Percentiles rank a stretch among this genome's conserved stretches.
Evolutionary conservation across 2,113 vertebrate genomes (phyloP).

Genomic region (Solea senegalensis): DNA sequence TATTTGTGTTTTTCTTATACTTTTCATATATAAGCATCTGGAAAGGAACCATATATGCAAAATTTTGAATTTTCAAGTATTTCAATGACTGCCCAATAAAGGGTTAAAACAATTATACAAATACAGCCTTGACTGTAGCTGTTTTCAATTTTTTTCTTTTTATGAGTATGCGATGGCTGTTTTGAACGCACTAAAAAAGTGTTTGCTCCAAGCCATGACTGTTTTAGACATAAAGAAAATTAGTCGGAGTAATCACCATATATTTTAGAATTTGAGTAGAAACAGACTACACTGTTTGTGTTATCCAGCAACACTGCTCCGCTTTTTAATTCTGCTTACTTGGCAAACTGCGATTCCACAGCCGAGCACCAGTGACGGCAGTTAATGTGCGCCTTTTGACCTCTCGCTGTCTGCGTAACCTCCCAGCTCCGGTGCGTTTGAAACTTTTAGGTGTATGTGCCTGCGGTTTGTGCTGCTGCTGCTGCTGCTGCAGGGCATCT

Average conservation of each 20-base stretch:
- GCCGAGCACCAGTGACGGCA: neutral
- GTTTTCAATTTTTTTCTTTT: neutral
- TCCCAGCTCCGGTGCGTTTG: slow-evolving; percentile 9
- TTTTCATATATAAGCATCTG: too few relatives aligned
- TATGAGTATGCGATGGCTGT: too few relatives aligned
- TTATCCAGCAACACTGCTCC: neutral
- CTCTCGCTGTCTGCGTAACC: neutral
- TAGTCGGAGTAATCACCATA: neutral
- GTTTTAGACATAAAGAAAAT: neutral
- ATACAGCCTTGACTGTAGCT: neutral
- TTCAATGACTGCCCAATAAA: too few relatives aligned
- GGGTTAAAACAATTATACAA: slow-evolving; percentile 32
- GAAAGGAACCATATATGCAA: too few relatives aligned
- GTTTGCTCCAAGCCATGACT: neutral
- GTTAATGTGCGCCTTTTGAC: slow-evolving; percentile 17
- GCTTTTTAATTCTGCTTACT: slow-evolving; percentile 13
- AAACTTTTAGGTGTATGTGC: slow-evolving; percentile 14
- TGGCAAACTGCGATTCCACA: slow-evolving; percentile 11
- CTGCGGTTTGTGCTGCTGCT: slow-evolving; percentile 17
- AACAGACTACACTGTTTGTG: neutral
- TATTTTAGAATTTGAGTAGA: neutral
- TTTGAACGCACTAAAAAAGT: too few relatives aligned
- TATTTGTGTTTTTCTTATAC: too few relatives aligned
- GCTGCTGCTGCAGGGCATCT: slow-evolving; percentile 1
- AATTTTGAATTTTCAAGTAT: too few relatives aligned